Evolutionary conservation across 2,888 invertebrate species (phyloP), one percentile per base, ranked within the genome.

Genomic region (Poecilobothrus nobilitatus): DNA sequence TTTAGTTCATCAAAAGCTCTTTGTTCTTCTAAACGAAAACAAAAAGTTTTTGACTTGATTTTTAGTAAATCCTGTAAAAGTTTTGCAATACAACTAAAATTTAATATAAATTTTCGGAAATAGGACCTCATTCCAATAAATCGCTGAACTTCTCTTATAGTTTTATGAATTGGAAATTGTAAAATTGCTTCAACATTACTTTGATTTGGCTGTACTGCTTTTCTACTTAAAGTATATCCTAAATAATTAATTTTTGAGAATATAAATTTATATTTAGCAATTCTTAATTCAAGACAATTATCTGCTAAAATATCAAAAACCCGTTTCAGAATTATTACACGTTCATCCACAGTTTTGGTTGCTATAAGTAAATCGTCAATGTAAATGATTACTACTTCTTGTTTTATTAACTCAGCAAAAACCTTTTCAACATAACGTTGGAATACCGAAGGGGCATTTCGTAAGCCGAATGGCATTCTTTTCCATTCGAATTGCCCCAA

Each of bases 1-100:
- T n/a, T n/a, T n/a, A n/a, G n/a, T n/a, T n/a, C n/a, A 37, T 75
- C 72, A 70, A 76, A 77, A 63, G 74, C 66, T 20, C 73, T 34
- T 4, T 62, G 5, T 68, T 75, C 72, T 10, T 70, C 20, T 18
- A 64, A 15, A 9, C 72, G 71, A 71, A 73, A 76, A 18, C 66
- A 20, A 70, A 68, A 71, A 5, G 34, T 34, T 33, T 68, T 66
- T 41, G 53, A 41, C 21, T 68, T 53, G 22, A 63, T 71, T 68
- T 65, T 69, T 27, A 66, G 9, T 15, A 69, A 37, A 53, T 69
- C 69, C 21, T 71, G 65, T 18, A 69, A 65, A 33, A 69, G 70
- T 61, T 71, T 70, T 15, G 67, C 27, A 9, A 44, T 15, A 15
- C 15, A 15, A 15, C 12, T 15, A 44, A 44, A 44, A 44, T 44